phyloP scores from a whole-genome alignment of 2,797 vertebrate genomes.

The Arnoldichthys spilopterus region DNA sequence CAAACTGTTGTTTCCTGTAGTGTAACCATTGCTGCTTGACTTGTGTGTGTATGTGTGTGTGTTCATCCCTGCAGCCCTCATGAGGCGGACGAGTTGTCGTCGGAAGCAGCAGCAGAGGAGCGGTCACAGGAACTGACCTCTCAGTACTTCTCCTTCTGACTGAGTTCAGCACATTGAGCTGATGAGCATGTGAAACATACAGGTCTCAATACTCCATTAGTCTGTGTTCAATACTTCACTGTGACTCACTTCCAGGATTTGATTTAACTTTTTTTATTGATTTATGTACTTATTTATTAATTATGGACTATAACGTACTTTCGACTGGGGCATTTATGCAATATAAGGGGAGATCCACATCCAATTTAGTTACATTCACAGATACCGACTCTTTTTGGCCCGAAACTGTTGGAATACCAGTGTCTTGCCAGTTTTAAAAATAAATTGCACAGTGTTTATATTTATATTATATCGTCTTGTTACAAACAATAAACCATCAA shows the following conservation, averaged over 20 bases:
- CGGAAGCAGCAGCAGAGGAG: slow-evolving; percentile 26
- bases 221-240: slow-evolving; percentile 68
- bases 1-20: background rate
- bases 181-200: slow-evolving; percentile 59
- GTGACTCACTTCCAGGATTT: slow-evolving; percentile 64
- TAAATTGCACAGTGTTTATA: slow-evolving; percentile 63
- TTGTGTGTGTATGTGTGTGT: slow-evolving; percentile 35
- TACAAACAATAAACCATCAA: slow-evolving; percentile 51
- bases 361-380: slow-evolving; percentile 58
- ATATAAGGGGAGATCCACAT: slow-evolving; percentile 49
- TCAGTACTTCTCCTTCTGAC: slow-evolving; percentile 78
- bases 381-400: slow-evolving; percentile 39
- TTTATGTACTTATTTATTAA: slow-evolving; percentile 20
- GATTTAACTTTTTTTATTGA: slow-evolving; percentile 42
- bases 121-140: slow-evolving; percentile 61
- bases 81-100: slow-evolving; percentile 50
- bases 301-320: slow-evolving; percentile 58
- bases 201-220: slow-evolving; percentile 55
- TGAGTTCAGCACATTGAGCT: slow-evolving; percentile 52
- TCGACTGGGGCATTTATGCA: slow-evolving; percentile 51
- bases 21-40: slow-evolving; percentile 39
- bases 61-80: slow-evolving; percentile 56
- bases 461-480: slow-evolving; percentile 59
- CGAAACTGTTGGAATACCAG: slow-evolving; percentile 59
- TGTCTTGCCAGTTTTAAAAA: slow-evolving; percentile 64